Evolutionary conservation across 2,113 vertebrate genomes (phyloP), one percentile per base, ranked within the genome.

Genomic region (Cyphomyrus discorhynchus): DNA sequence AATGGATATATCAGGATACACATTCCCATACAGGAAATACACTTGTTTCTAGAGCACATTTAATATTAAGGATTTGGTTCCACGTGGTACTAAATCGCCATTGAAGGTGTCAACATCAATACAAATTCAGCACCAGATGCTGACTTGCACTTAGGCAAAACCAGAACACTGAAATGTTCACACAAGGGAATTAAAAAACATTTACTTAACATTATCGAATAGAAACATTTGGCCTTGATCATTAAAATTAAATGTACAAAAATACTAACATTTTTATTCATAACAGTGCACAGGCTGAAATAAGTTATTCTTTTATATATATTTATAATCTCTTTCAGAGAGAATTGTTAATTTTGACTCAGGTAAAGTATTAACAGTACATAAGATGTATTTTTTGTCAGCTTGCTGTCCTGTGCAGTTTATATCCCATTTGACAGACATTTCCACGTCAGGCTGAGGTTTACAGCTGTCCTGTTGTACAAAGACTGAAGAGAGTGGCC

Each of bases 201-300:
- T 31, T 86, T 31, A 56, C 86, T 35, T 39, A 62, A 27, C 87
- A 88, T n/a, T 56, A 88, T 62, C 19, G 45, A 45, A 31, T 88
- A 66, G 35, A 88, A 88, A 24, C 31, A 62, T 87, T 87, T 62
- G 87, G 56, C 50, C 13, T 53, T 42, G 11, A 53, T 56, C 87
- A 45, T 88, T 62, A 88, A 88, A 52, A 86, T 86, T 19, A 84
- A 84, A 87, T 88, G 87, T 88, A 88, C 87, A 88, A 88, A 88
- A 88, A 88, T 88, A 88, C 86, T 56, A 87, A n/a, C 85, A 87
- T 88, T 53, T 86, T 88, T 66, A 58, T 88, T 88, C 31, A 45
- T 88, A 27, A 87, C 35, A 62, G 87, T 88, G 86, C 86, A 88
- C 86, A 62, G 39, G 31, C 31, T 88, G 56, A 88, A 88, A 88